Conservation (phyloP, 2,797 vertebrate species). For the Helostoma temminkii region DNA sequence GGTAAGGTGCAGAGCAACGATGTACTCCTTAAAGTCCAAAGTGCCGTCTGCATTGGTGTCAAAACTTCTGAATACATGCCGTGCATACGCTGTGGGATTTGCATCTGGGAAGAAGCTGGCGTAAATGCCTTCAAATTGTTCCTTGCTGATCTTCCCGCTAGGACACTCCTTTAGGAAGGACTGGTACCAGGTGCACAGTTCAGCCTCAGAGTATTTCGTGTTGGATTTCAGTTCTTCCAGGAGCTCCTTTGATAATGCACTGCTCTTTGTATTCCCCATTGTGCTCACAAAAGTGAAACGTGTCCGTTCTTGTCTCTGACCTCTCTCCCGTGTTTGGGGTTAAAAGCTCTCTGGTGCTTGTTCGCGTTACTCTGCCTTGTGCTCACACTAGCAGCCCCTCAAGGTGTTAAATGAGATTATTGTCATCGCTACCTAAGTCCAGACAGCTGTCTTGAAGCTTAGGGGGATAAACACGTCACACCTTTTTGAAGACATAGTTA, state of each 20-base stretch:
- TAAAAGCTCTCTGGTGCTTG: slow-evolving; percentile 28
- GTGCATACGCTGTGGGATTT: slow-evolving; percentile 89
- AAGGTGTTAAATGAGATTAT: slow-evolving; percentile 80
- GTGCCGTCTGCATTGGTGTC: slow-evolving; percentile 94
- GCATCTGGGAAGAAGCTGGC: slow-evolving; percentile 93
- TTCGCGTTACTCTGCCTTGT: slow-evolving; percentile 34
- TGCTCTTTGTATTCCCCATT: slow-evolving; percentile 93
- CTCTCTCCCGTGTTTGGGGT: slow-evolving; percentile 19
- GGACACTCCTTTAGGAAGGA: slow-evolving; percentile 93
- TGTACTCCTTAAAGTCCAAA: slow-evolving; percentile 94
- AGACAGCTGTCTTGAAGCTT: slow-evolving; percentile 81
- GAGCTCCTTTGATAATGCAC: slow-evolving; percentile 90
- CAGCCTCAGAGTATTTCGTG: slow-evolving; percentile 90
- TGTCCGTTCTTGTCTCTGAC: slow-evolving; percentile 8
- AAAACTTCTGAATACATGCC: slow-evolving; percentile 95
- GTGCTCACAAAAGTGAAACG: slow-evolving; percentile 9
- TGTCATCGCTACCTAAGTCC: slow-evolving; percentile 79
- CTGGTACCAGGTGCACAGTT: slow-evolving; percentile 92
- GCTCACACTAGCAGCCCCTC: slow-evolving; percentile 34
- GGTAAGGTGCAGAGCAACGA: slow-evolving; percentile 94
- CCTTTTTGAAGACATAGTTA: slow-evolving; percentile 52
- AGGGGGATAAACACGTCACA: slow-evolving; percentile 81
- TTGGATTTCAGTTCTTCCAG: slow-evolving; percentile 92
- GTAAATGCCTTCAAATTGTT: slow-evolving; percentile 94
- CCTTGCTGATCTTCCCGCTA: slow-evolving; percentile 87